Base-by-base conservation (phyloP, 2,113 vertebrate species). In the Tyrannus savana region DNA sequence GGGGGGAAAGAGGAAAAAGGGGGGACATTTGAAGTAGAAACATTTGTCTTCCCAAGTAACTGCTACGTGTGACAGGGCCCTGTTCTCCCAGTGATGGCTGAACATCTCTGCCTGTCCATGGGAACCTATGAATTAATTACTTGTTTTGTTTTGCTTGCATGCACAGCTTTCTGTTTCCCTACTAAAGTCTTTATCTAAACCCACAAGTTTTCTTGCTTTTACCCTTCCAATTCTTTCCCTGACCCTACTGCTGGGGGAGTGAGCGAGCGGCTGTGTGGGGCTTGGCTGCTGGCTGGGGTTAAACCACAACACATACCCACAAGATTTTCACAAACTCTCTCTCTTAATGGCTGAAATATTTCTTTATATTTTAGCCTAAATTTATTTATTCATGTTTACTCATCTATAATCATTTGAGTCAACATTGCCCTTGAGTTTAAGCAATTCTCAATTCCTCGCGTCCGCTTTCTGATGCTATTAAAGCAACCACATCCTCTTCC, bases 181-280 rank as follows among this genome's bases (percentile, higher is more conserved):
- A 7, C 16, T 35, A 41, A 55, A 27, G 21, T 42, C 37, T 52
- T 44, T 58, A 24, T 47, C 18, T 66, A 30, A 47, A 35, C 14
- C 4, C 30, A 41, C 0, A 1, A 47, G 6, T 27, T 42, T 83
- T 35, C 21, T 31, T 31, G 41, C 11, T 55, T 62, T 55, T 35
- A 55, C 3, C 39, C 17, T 67, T 68, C 21, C 30, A 16, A 53
- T 83, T 53, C 39, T 62, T 47, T 68, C 55, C 33, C 39, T 56
- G 30, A 4, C 19, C 12, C 33, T 28, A 35, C 24, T 35, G n/a
- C 25, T 31, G 14, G 30, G 46, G 9, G 44, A 68, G 78, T 22
- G 6, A 69, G 11, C 5, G 10, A 31, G 41, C 0, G 2, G 12
- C 24, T 47, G 19, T 0, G 0, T 39, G 28, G 10, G 19, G 16